Evolutionary conservation across 1,140 invertebrate genomes (phyloP), one percentile per base, ranked within the genome.

Genomic region (Papilio polytes): DNA sequence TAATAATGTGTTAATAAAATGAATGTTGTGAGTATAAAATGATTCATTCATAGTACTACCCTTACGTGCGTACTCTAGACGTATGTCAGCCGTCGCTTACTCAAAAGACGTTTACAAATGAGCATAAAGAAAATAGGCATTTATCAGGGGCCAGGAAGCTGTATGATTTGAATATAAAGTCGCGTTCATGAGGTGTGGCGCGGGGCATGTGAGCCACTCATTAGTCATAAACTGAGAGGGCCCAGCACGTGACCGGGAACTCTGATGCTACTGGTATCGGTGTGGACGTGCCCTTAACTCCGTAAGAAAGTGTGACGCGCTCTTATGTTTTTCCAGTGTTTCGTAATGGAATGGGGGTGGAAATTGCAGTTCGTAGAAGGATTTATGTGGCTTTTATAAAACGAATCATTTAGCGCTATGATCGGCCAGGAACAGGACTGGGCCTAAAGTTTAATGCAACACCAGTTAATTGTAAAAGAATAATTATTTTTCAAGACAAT

Each of bases 121-220:
- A 63, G 77, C n/a, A 44, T 63, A 63, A 78, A 78, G 77, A 78
- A 78, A 78, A 78, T 63, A 44, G 31, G 77, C 77, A 78, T 78
- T 78, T 78, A 78, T 78, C 77, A 78, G 53, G 53, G 31, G 77
- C 53, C 53, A 78, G 77, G 77, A 78, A 78, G 77, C 77, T 63
- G 77, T 78, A 78, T 78, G 77, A 78, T 78, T 78, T 78, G 77
- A 78, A 78, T 78, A 78, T 78, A 78, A 78, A 78, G 77, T 63
- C 31, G 53, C 53, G 77, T 78, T 78, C 76, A 78, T 78, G 76
- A 78, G 76, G 76, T 78, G 76, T 78, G 46, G 46, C 46, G 77
- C 56, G 56, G 77, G 77, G 56, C 56, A 78, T 78, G 77, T 78
- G 77, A 78, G 77, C 77, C 77, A 78, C 77, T 78, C 77, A 78